Conservation (phyloP, 2,888 invertebrate species). For the Drosophila merina region DNA sequence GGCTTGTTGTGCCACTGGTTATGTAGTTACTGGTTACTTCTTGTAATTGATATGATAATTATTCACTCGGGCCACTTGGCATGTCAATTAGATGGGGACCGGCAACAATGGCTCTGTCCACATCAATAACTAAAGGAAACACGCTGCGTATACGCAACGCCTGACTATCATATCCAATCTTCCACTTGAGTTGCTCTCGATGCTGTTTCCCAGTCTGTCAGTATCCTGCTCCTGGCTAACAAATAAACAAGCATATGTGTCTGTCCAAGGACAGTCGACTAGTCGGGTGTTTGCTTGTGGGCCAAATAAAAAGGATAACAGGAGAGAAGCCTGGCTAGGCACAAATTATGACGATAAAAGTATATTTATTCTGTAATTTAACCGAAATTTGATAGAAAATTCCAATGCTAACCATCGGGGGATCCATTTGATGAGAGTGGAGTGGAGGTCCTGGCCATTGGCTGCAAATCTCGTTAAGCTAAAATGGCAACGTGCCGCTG, state of each 20-base stretch:
- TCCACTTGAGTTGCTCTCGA: constrained; percentile 35
- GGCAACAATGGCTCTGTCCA: constrained; percentile 12
- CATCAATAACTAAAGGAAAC: constrained; percentile 11
- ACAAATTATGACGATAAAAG: constrained; percentile 80
- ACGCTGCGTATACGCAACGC: constrained; percentile 57
- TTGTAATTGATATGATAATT: constrained; percentile 71
- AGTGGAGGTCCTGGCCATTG: constrained; percentile 51
- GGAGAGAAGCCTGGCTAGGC: constrained; percentile 47
- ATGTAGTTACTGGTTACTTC: constrained; percentile 2
- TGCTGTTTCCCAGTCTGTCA: not conserved
- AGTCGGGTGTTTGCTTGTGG: constrained; percentile 14
- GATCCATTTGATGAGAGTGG: constrained; percentile 20
- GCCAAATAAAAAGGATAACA: constrained; percentile 60
- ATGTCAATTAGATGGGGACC: constrained; percentile 51
- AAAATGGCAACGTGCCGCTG: constrained; percentile 74
- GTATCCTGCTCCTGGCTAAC: constrained; percentile 1
- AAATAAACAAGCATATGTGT: constrained; percentile 44
- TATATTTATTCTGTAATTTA: constrained; percentile 77
- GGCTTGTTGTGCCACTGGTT: not conserved
- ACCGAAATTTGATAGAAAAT: constrained; percentile 76
- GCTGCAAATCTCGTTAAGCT: constrained; percentile 78
- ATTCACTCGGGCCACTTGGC: constrained; percentile 55
- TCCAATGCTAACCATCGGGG: constrained; percentile 55
- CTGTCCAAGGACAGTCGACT: not conserved
- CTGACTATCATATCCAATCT: constrained; percentile 40